Evolutionary conservation across 2,113 vertebrate species (phyloP).

Genomic region (Crotalus horridus): DNA sequence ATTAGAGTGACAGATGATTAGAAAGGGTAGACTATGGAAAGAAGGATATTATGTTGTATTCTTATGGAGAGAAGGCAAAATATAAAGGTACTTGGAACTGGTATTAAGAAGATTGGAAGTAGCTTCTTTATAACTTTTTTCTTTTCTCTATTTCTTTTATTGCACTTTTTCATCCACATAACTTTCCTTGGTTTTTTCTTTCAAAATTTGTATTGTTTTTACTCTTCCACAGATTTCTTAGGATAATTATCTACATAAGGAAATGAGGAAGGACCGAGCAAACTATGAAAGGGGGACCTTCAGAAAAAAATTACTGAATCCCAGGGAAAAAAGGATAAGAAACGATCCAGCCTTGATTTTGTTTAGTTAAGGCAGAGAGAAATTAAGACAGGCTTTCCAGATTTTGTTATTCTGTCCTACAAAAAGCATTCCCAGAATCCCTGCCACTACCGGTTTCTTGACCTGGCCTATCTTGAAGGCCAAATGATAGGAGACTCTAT

Average conservation of each 20-base stretch:
- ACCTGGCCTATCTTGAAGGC: neutral
- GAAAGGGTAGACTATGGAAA: neutral
- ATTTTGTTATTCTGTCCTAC: neutral
- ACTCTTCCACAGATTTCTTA: neutral
- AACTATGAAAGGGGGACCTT: neutral
- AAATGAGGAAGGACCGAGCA: neutral
- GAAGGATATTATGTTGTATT: neutral
- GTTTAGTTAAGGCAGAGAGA: neutral
- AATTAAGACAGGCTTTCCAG: neutral
- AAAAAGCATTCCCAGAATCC: neutral
- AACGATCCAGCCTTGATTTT: neutral
- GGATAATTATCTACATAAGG: neutral
- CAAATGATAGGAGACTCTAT: neutral
- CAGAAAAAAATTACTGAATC: neutral
- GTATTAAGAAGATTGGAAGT: neutral
- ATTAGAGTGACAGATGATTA: neutral
- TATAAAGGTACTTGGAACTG: neutral
- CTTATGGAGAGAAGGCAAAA: neutral
- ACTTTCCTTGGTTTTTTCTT: neutral
- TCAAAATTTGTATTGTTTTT: neutral
- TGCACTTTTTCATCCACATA: neutral
- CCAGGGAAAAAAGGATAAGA: neutral
- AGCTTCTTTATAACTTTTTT: neutral
- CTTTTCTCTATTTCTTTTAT: neutral
- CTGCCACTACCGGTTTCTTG: neutral